Conservation (phyloP, 2,888 invertebrate species). For the Yponomeuta evonymella region DNA sequence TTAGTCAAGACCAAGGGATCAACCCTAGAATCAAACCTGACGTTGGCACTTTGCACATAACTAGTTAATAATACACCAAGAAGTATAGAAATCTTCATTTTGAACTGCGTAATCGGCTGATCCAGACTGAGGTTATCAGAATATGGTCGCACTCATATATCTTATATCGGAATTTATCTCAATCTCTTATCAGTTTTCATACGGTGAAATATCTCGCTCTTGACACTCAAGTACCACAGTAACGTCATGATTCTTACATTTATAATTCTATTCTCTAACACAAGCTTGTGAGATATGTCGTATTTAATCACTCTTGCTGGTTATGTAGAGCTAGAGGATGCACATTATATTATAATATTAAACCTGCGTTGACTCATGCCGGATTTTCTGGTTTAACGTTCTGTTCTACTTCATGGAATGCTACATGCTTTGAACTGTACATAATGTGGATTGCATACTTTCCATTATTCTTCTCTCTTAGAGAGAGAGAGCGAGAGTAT, state of each 20-base stretch:
- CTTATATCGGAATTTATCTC: neutral
- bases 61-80: constrained; percentile 29
- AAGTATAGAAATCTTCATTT: constrained; percentile 31
- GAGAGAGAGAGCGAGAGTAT: too few species aligned
- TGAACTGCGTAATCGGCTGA: neutral
- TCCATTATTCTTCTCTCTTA: too few species aligned
- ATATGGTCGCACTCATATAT: neutral
- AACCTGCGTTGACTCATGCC: too few species aligned
- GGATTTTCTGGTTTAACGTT: too few species aligned
- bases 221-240: neutral
- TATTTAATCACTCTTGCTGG: too few species aligned
- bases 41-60: constrained; percentile 26
- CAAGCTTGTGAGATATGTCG: too few species aligned
- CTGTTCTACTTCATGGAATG: too few species aligned
- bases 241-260: neutral
- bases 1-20: constrained; percentile 59
- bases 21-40: constrained; percentile 37
- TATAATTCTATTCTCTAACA: too few species aligned
- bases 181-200: neutral
- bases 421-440: too few species aligned
- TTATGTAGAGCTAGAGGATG: too few species aligned
- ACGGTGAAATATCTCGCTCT: neutral
- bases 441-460: too few species aligned
- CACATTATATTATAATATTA: too few species aligned
- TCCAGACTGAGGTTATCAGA: constrained; percentile 14